Evolutionary conservation across 2,113 vertebrate species (phyloP).

Genomic region (Aldabrachelys gigantea): DNA sequence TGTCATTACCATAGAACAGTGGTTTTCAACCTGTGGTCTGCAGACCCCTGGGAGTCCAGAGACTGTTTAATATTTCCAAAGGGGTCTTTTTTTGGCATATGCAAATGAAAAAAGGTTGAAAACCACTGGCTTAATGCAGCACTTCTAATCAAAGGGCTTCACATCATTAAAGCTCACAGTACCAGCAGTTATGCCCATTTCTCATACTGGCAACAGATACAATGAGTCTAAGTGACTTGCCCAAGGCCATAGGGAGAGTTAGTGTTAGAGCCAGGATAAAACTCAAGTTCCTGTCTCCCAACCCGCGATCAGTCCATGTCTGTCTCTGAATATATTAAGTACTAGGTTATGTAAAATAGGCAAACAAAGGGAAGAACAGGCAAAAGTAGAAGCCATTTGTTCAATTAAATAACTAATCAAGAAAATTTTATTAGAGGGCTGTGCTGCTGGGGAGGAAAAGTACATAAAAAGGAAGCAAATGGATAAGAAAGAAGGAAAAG

Average conservation of each 20-base stretch:
- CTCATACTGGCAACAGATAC: background rate
- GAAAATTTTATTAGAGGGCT: background rate
- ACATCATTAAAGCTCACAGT: background rate
- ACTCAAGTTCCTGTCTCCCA: background rate
- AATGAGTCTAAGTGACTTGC: background rate
- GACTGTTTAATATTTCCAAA: background rate
- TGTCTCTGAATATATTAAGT: background rate
- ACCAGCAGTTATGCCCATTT: background rate
- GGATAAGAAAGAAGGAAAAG: background rate
- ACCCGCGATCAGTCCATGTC: background rate
- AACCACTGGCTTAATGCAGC: background rate
- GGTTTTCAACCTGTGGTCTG: background rate
- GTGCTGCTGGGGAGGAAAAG: background rate
- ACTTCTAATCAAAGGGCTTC: conserved; percentile 11
- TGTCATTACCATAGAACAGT: background rate
- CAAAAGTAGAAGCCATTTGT: background rate
- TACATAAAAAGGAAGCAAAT: background rate
- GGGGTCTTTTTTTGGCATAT: background rate
- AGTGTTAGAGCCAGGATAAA: background rate
- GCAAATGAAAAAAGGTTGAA: background rate
- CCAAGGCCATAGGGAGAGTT: background rate
- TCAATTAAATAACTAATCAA: background rate
- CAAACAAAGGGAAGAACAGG: background rate
- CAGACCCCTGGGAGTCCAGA: background rate
- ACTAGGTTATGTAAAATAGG: background rate